Conservation (phyloP, 2,888 invertebrate genomes). For the Psylliodes chrysocephalus region DNA sequence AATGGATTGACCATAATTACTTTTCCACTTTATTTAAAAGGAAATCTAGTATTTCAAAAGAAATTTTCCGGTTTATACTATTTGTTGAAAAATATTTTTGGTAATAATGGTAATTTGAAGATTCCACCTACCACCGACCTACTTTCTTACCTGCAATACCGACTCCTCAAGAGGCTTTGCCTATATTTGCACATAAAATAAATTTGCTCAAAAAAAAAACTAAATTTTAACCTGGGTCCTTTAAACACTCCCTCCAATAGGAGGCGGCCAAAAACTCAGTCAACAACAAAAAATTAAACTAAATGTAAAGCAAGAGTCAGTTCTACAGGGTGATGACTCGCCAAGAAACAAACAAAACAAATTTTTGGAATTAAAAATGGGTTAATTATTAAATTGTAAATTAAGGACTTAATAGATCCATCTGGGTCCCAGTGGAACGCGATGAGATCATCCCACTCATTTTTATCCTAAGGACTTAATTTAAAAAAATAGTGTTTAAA, state of each 20-base stretch:
- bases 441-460: too few species aligned
- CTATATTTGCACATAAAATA: constrained; percentile 50
- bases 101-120: constrained; percentile 14
- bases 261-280: constrained; percentile 40
- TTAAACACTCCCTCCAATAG: constrained; percentile 34
- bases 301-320: constrained; percentile 37
- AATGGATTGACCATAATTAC: too few species aligned
- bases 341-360: too few species aligned
- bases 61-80: not conserved
- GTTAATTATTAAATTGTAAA: too few species aligned
- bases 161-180: constrained; percentile 29
- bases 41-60: too few species aligned
- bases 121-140: constrained; percentile 28
- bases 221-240: constrained; percentile 47
- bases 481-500: too few species aligned
- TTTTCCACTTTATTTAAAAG: too few species aligned
- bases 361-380: too few species aligned
- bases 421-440: too few species aligned
- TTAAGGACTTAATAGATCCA: too few species aligned
- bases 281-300: constrained; percentile 39
- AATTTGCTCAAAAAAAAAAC: constrained; percentile 47
- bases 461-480: too few species aligned
- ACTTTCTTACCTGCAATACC: constrained; percentile 28
- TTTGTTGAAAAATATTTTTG: not conserved
- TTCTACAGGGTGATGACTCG: constrained; percentile 7